These are phyloP conservation scores for Sphenopsis melanotis DNA, from an alignment of 2,797 vertebrate genomes.

Conservation along the genomic window DNA sequence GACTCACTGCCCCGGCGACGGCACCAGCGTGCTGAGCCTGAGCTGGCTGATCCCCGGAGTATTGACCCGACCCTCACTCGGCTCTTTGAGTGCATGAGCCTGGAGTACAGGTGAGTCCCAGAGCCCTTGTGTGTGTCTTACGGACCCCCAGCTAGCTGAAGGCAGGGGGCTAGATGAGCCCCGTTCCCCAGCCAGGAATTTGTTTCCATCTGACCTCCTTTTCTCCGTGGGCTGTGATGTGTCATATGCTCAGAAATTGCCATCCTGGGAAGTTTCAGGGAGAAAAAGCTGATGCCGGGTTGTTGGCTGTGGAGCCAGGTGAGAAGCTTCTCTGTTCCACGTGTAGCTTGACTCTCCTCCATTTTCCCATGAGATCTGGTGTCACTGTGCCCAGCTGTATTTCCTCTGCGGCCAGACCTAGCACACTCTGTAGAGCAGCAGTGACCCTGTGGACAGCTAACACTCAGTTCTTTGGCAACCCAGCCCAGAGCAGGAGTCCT, in stretches of 20 bases:
- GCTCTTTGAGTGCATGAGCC: slow-evolving; percentile 97
- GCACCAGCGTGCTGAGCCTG: slow-evolving; percentile 64
- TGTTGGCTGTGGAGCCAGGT: background rate
- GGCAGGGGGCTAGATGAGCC: background rate
- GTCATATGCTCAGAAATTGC: background rate
- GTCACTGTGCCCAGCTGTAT: background rate
- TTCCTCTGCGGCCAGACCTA: background rate
- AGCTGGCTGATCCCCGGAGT: slow-evolving; percentile 74
- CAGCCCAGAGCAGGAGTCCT: background rate
- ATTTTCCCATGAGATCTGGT: background rate
- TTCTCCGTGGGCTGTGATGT: background rate
- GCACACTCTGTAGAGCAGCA: background rate
- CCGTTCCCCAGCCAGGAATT: background rate
- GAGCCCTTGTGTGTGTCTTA: background rate
- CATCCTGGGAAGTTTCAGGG: background rate
- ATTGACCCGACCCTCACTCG: slow-evolving; percentile 93
- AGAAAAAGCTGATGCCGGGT: background rate
- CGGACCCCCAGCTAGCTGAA: rapidly evolving
- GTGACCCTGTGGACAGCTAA: background rate
- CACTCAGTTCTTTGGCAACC: background rate
- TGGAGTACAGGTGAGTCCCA: slow-evolving; percentile 92
- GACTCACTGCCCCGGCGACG: slow-evolving; percentile 78
- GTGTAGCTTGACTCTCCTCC: background rate
- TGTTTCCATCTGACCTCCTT: background rate
- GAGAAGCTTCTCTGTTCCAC: background rate